A percentile compares a stretch with the other conserved stretches of the same genome.
Evolutionary conservation across 2,113 vertebrate genomes (phyloP).

Genomic region (Dasyprocta punctata): DNA sequence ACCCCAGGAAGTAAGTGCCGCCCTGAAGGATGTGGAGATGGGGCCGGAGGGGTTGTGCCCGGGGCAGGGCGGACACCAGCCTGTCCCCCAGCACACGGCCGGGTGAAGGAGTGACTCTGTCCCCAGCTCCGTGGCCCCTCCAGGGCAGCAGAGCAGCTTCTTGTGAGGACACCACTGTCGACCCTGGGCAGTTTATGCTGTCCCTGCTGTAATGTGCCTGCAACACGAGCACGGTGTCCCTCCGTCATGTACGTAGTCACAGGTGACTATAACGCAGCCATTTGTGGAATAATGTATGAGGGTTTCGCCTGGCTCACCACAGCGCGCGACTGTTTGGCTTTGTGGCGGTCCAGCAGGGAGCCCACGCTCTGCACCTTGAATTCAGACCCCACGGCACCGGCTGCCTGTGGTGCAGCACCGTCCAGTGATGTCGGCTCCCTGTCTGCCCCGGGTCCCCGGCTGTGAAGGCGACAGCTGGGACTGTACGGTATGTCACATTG

Average conservation of each 20-base stretch:
- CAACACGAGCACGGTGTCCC: fast-evolving
- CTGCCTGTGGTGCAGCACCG: background rate
- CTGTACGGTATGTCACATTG: background rate
- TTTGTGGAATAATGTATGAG: fast-evolving
- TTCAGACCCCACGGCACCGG: background rate
- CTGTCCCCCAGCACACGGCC: background rate
- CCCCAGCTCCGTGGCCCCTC: background rate
- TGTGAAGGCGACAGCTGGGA: background rate
- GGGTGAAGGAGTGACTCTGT: too few relatives aligned
- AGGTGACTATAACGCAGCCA: background rate
- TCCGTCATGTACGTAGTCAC: background rate
- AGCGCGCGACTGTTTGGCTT: too few relatives aligned
- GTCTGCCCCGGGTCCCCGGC: background rate
- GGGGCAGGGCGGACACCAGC: background rate
- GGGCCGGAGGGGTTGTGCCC: fast-evolving
- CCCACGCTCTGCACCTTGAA: background rate
- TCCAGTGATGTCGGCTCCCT: background rate
- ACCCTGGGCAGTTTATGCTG: background rate
- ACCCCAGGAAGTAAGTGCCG: background rate
- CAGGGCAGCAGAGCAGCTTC: background rate
- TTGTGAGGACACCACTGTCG: background rate
- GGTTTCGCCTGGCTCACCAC: too few relatives aligned
- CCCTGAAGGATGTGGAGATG: background rate
- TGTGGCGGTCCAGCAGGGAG: background rate
- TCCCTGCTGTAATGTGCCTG: background rate